Evolutionary conservation across 2,113 vertebrate genomes (phyloP).

Genomic region (Bungarus multicinctus): DNA sequence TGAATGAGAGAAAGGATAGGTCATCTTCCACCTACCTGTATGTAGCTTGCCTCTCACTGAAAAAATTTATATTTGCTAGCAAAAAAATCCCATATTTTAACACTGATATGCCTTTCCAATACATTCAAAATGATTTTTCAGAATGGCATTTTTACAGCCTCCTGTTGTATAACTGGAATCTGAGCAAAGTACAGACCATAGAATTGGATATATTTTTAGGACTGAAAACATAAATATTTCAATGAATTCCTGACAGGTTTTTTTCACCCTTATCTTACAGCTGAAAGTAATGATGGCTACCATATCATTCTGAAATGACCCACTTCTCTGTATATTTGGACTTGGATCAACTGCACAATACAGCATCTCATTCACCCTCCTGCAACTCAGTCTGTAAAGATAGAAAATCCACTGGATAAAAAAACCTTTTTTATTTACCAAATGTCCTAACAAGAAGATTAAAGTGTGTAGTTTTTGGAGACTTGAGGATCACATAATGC

Average conservation of each 20-base stretch:
- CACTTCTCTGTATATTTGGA: constrained; percentile 43
- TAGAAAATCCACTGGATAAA: constrained; percentile 47
- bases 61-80: not conserved
- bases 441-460: constrained; percentile 39
- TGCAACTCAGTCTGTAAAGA: constrained; percentile 46
- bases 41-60: not conserved
- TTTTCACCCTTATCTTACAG: constrained; percentile 69
- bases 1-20: not conserved
- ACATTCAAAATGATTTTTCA: not conserved
- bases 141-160: not conserved
- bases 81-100: not conserved
- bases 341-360: constrained; percentile 32
- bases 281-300: constrained; percentile 84
- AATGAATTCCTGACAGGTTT: not conserved
- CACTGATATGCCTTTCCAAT: not conserved
- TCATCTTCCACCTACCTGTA: not conserved
- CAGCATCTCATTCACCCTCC: constrained; percentile 56
- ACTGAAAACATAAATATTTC: not conserved
- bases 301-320: constrained; percentile 88
- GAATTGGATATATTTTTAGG: constrained; percentile 2
- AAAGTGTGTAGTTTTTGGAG: constrained; percentile 26
- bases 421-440: constrained; percentile 43
- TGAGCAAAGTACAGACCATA: not conserved
- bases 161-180: not conserved
- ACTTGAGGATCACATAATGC: constrained; percentile 35